phyloP scores from a whole-genome alignment of 1,140 invertebrate species.

The Procambarus virginalis region DNA sequence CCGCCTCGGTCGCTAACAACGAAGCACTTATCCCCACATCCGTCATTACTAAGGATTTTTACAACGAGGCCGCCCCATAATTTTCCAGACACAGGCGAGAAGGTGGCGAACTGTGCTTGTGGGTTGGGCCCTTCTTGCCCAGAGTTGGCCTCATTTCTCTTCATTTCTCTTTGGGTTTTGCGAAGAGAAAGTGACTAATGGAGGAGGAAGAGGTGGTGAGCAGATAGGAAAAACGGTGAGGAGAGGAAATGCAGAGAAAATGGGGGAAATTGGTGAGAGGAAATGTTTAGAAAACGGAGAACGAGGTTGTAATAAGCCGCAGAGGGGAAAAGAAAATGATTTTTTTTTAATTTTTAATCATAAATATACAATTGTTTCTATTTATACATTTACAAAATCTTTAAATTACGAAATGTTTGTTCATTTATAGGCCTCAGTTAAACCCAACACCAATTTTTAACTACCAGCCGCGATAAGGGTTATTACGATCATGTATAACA shows the following conservation, averaged over 20 bases:
- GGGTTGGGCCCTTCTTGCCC: conserved; percentile 31
- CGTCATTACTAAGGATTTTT: conserved; percentile 45
- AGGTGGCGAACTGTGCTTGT: not conserved
- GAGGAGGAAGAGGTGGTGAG: not conserved
- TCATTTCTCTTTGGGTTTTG: conserved; percentile 51
- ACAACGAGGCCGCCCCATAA: conserved; percentile 25
- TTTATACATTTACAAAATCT: too few relatives aligned
- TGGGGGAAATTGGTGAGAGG: too few relatives aligned
- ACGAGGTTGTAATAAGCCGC: not conserved
- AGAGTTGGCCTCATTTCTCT: conserved; percentile 33
- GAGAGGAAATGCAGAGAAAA: not conserved
- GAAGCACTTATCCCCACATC: conserved; percentile 30
- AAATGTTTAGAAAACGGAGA: too few relatives aligned
- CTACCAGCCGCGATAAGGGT: too few relatives aligned
- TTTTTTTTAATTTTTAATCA: too few relatives aligned
- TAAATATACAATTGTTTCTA: too few relatives aligned
- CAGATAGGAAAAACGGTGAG: not conserved
- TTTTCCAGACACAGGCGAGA: not conserved
- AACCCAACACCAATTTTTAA: too few relatives aligned
- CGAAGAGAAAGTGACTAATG: not conserved
- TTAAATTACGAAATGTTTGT: too few relatives aligned
- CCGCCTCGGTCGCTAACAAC: conserved; percentile 26
- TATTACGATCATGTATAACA: too few relatives aligned
- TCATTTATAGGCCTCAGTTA: too few relatives aligned
- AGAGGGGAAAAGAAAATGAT: too few relatives aligned